Conservation (phyloP, 2,888 invertebrate species). For the Nephrotoma appendiculata region DNA sequence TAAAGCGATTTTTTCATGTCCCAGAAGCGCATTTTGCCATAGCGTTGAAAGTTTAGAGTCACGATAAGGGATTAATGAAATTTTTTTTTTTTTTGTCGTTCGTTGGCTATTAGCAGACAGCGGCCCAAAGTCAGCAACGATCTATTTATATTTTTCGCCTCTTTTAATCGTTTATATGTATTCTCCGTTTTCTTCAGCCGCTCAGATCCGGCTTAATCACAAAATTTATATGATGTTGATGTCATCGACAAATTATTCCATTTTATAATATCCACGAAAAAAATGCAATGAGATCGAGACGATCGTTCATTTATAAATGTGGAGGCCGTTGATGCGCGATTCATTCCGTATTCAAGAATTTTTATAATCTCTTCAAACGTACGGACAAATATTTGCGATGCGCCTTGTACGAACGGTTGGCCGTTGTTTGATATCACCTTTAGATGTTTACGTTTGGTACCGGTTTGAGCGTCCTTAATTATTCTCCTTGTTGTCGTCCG, state of each 20-base stretch:
- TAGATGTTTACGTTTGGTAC: slow-evolving; percentile 25
- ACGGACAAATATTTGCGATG: slow-evolving; percentile 33
- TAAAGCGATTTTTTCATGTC: slow-evolving; percentile 43
- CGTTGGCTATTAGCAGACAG: slow-evolving; percentile 49
- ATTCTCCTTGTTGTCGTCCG: slow-evolving; percentile 36
- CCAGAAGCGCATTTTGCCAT: slow-evolving; percentile 62
- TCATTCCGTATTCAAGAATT: slow-evolving; percentile 59
- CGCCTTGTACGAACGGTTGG: slow-evolving; percentile 33
- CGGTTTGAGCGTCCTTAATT: slow-evolving; percentile 21
- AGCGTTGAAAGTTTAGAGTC: slow-evolving; percentile 83
- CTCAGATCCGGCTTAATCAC: slow-evolving; percentile 87
- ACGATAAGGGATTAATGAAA: slow-evolving; percentile 33
- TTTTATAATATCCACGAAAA: slow-evolving; percentile 60
- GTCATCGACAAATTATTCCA: slow-evolving; percentile 12
- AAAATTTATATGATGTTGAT: slow-evolving; percentile 51
- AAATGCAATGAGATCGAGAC: slow-evolving; percentile 80
- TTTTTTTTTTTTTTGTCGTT: slow-evolving; percentile 18
- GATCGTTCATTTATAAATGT: slow-evolving; percentile 69
- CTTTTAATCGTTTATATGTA: slow-evolving; percentile 56
- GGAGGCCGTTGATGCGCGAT: slow-evolving; percentile 58
- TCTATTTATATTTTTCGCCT: slow-evolving; percentile 79
- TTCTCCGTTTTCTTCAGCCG: slow-evolving; percentile 59
- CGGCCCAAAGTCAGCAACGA: slow-evolving; percentile 74
- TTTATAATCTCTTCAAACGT: slow-evolving; percentile 67
- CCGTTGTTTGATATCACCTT: slow-evolving; percentile 29